Evolutionary conservation across 2,888 invertebrate species (phyloP).

Genomic region (Vesta saturnalis): DNA sequence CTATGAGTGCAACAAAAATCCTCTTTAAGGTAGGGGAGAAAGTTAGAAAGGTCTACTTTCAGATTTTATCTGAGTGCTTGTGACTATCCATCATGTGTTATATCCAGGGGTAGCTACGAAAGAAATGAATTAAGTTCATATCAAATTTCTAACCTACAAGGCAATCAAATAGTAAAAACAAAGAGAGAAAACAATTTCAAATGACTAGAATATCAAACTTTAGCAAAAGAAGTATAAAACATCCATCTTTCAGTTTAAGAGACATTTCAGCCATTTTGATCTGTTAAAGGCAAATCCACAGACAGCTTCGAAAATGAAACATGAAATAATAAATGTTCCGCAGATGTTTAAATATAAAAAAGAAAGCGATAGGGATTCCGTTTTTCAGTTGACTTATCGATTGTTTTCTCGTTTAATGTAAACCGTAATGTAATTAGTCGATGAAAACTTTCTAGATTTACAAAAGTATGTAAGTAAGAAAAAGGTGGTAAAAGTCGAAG

Average conservation of each 20-base stretch:
- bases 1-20: slow-evolving; percentile 50
- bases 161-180: slow-evolving; percentile 33
- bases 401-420: slow-evolving; percentile 26
- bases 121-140: slow-evolving; percentile 41
- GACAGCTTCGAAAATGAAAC: slow-evolving; percentile 31
- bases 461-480: slow-evolving; percentile 29
- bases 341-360: slow-evolving; percentile 11
- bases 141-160: slow-evolving; percentile 36
- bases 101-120: slow-evolving; percentile 38
- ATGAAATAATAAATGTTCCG: slow-evolving; percentile 22
- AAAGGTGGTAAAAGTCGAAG: slow-evolving; percentile 57
- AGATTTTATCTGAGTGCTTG: slow-evolving; percentile 48
- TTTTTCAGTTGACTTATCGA: slow-evolving; percentile 21
- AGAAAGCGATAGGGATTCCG: slow-evolving; percentile 9
- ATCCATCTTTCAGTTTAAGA: slow-evolving; percentile 31
- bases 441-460: slow-evolving; percentile 41
- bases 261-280: slow-evolving; percentile 25
- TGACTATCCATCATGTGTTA: slow-evolving; percentile 47
- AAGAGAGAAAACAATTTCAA: slow-evolving; percentile 19
- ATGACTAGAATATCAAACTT: slow-evolving; percentile 22
- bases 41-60: slow-evolving; percentile 43
- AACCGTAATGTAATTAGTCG: slow-evolving; percentile 31
- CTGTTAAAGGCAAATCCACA: slow-evolving; percentile 24
- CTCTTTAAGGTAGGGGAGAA: slow-evolving; percentile 39
- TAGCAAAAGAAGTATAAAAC: slow-evolving; percentile 23